These are phyloP conservation scores for Nemopilema nomurai DNA, from an alignment of 30 jellyfish, hydroid and myxozoan genomes.

Conservation along the genomic window DNA sequence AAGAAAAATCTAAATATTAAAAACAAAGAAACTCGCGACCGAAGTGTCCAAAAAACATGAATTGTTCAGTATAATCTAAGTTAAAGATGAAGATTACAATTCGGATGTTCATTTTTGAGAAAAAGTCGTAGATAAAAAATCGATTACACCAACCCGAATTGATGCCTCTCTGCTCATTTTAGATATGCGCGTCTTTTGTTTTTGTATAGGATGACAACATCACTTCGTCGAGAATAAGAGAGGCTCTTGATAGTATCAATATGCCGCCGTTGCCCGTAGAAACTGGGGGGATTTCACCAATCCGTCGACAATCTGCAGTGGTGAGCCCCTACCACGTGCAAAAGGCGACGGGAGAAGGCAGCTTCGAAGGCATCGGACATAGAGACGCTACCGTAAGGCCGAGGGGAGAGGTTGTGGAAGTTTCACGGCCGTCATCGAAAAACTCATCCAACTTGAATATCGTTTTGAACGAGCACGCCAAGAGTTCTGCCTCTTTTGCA, in stretches of 20 bases:
- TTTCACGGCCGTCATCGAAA: neutral
- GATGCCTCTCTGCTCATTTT: neutral
- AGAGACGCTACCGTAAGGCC: conserved; percentile 29
- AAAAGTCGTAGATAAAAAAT: no score
- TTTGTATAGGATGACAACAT: conserved; percentile 30
- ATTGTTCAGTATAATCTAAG: no score
- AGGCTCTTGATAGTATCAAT: conserved; percentile 5
- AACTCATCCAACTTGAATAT: neutral
- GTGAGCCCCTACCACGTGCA: conserved; percentile 68
- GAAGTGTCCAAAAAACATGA: no score
- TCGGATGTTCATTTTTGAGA: no score
- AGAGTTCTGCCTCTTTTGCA: neutral
- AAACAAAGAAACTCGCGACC: no score
- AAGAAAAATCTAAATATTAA: no score
- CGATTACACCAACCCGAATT: no score
- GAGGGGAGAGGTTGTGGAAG: conserved; percentile 26
- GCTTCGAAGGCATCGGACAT: neutral
- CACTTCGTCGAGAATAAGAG: conserved; percentile 20
- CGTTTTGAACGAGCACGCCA: neutral
- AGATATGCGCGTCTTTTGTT: neutral
- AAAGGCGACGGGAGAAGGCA: conserved; percentile 1
- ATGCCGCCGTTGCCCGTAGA: conserved; percentile 13
- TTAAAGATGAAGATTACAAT: no score
- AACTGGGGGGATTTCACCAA: conserved; percentile 41
- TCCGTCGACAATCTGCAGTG: conserved; percentile 60